These are phyloP conservation scores for Parazoanthus darwini DNA, from an alignment of 92 coral and sea anemone species.

Conservation along the genomic window DNA sequence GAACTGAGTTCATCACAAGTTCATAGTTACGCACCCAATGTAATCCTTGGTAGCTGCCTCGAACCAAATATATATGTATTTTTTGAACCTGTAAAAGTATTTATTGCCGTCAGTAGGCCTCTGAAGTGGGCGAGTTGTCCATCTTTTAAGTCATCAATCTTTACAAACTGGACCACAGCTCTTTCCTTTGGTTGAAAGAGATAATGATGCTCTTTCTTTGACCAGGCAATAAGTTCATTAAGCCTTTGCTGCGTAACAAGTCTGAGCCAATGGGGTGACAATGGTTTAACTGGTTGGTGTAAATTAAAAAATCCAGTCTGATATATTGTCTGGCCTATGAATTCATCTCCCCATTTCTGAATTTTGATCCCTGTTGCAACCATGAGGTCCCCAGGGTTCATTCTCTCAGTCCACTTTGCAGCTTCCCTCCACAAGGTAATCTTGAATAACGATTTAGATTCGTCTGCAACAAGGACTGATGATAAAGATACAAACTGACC, in stretches of 20 bases:
- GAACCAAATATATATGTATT: constrained; percentile 59
- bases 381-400: constrained; percentile 73
- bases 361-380: constrained; percentile 70
- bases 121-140: constrained; percentile 81
- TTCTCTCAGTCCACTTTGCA: constrained; percentile 74
- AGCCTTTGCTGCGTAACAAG: constrained; percentile 71
- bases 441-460: constrained; percentile 74
- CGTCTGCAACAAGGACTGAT: constrained; percentile 85
- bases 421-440: constrained; percentile 91
- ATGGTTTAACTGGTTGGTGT: constrained; percentile 69
- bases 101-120: constrained; percentile 60
- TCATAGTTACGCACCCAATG: constrained; percentile 55
- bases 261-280: constrained; percentile 68
- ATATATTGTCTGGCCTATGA: constrained; percentile 77
- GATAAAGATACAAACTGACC: constrained; percentile 80
- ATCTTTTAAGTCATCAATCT: constrained; percentile 66
- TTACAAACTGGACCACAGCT: constrained; percentile 53
- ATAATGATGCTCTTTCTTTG: constrained; percentile 58
- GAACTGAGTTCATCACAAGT: neutral
- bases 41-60: constrained; percentile 67
- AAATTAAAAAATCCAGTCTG: constrained; percentile 74
- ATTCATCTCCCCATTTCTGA: constrained; percentile 83
- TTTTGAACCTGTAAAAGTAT: constrained; percentile 50
- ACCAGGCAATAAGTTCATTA: constrained; percentile 63
- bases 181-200: constrained; percentile 42